Evolutionary conservation across 2,113 vertebrate genomes (phyloP), one percentile per base, ranked within the genome.

Genomic region (Phycodurus eques): DNA sequence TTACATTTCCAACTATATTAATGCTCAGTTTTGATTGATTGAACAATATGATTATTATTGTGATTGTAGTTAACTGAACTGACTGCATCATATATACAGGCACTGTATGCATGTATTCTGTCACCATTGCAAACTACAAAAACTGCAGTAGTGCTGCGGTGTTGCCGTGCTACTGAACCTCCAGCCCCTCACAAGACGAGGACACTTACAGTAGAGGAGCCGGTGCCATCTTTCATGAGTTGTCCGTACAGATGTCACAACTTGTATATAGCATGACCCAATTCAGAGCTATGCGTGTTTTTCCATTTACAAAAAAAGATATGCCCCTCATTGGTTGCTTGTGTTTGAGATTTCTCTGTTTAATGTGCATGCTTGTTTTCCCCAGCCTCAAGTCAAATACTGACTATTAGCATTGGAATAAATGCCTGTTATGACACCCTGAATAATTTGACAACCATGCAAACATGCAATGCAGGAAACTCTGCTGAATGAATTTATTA

Each of bases 321-420:
- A 64, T 59, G 7, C 53, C 57, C 31, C 31, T 80, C 72, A 83
- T 71, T 81, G 64, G 76, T 74, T 35, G 62, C 44, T 33, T 66
- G 44, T 69, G 69, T 76, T 81, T 81, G 72, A 22, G 70, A 79
- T 77, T 80, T 85, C 81, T 72, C 69, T 71, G 43, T 73, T 78
- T 76, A 84, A 68, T 73, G 65, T 83, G 73, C 47, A 10, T 53
- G 63, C 75, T 77, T 75, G 80, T 81, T 85, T 76, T 56, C 68
- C 14, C n/a, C 75, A 70, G 80, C 83, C 83, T 73, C 44, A 7
- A 70, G 84, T 83, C 67, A 81, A 44, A 85, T 14, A 35, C 72
- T 9, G 42, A 51, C 71, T 82, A 87, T 89, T 88, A 88, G 83
- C 78, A 81, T 82, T 31, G 84, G 84, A 85, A 88, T 85, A 89